Evolutionary conservation across 2,113 vertebrate genomes (phyloP).

Genomic region (Vidua macroura): DNA sequence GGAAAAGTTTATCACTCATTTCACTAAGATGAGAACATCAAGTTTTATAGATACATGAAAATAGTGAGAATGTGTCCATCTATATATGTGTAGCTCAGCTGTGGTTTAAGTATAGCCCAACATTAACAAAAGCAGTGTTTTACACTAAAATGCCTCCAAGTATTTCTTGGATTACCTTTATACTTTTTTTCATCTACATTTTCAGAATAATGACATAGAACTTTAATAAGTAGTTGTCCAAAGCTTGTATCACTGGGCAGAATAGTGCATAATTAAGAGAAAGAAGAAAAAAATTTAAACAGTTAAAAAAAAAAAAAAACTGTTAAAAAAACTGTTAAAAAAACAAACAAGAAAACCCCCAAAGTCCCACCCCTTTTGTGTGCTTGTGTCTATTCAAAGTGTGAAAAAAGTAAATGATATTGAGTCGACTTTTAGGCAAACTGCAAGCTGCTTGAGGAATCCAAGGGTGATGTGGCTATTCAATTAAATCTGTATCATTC

Average conservation of each 20-base stretch:
- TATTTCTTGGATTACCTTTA: not conserved
- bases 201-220: not conserved
- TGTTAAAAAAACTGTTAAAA: not conserved
- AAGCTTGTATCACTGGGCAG: not conserved
- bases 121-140: not conserved
- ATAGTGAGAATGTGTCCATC: not conserved
- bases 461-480: fast-evolving
- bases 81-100: not conserved
- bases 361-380: fast-evolving
- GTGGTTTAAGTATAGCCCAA: not conserved
- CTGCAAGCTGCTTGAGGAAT: not conserved
- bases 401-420: not conserved
- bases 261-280: not conserved
- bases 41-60: not conserved
- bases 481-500: not conserved
- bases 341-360: not conserved
- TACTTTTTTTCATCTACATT: not conserved
- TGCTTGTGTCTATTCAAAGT: not conserved
- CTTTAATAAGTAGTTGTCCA: not conserved
- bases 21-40: not conserved
- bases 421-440: not conserved
- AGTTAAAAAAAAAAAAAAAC: not conserved
- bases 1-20: not conserved
- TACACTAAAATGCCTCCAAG: not conserved
- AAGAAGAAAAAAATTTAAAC: not conserved